These are phyloP conservation scores for Dolichopus griseipennis DNA, from an alignment of 2,888 invertebrate genomes.

Conservation along the genomic window DNA sequence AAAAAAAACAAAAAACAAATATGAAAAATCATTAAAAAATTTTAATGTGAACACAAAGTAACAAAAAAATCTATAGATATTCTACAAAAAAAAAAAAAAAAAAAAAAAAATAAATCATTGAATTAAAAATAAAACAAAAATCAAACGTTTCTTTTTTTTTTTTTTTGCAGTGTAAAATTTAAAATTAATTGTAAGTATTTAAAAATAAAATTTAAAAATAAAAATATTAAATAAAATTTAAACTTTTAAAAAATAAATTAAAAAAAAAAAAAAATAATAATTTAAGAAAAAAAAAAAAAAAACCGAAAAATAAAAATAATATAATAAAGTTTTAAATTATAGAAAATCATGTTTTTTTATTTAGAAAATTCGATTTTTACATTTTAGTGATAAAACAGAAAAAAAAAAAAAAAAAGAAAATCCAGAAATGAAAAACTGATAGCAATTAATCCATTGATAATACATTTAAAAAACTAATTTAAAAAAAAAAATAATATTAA, in stretches of 20 bases:
- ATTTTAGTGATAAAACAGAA: background rate
- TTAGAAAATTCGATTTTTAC: background rate
- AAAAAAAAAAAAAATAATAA: background rate
- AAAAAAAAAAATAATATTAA: background rate
- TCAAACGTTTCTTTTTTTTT: background rate
- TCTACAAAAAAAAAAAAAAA: background rate
- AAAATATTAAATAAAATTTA: background rate
- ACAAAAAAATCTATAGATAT: background rate
- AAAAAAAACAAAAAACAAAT: background rate
- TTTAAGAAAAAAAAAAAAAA: background rate
- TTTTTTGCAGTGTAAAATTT: background rate
- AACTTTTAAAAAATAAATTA: background rate
- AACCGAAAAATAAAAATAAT: background rate
- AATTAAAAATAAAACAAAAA: too few species aligned
- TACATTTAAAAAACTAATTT: background rate
- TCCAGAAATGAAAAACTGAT: background rate
- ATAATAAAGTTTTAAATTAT: too few species aligned
- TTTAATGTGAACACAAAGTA: background rate
- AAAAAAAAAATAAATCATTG: background rate
- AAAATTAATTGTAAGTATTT: background rate
- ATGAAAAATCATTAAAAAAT: background rate
- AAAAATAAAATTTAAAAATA: background rate
- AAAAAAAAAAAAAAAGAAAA: too few species aligned
- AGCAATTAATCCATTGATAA: background rate
- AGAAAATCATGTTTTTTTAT: background rate